Base-by-base conservation (phyloP, 2,113 vertebrate genomes). In the Hemibagrus wyckioides region DNA sequence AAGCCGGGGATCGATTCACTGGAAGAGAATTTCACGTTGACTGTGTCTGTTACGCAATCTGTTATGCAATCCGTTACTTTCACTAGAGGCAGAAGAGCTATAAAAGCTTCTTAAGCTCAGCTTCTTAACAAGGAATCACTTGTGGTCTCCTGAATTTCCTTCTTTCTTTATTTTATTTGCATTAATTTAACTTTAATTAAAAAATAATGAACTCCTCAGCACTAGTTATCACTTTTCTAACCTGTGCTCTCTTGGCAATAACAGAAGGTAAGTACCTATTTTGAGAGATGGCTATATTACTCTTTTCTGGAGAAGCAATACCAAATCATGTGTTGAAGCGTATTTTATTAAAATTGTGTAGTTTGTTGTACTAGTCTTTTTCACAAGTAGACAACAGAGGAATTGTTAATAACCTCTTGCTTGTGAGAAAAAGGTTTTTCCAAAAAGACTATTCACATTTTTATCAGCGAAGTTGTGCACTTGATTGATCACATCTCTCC, bases 261-360 rank as follows among this genome's bases (percentile, higher is more conserved):
- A 65, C 81, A 33, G 28, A 83, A 67, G 81, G 81, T 83, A 30
- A 33, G 41, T 33, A 48, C 17, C 33, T n/a, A 77, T 28, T 67
- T 30, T 82, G 44, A n/a, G 13, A 44, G 17, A 23, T 19, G n/a
- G 0, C 14, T 56, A 54, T 5, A 54, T 33, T n/a, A 81, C 33
- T 2, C 13, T 25, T 50, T 76, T 7, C 11, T 48, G 39, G 11
- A 73, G 69, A 73, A 73, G 19, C 5, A 10, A 76, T n/a, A 50
- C 0, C 11, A 75, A 44, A 28, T 76, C 14, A 76, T 76, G 25
- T 5, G 0, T 50, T 50, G 48, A 50, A 25, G 9, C 39, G 36
- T 21, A 69, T 69, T 69, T 69, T 1, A 17, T 39, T 69, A 39
- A 69, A 39, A 17, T 8, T 48, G 44, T 48, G 9, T 8, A 48